Evolutionary conservation across 2,888 invertebrate species (phyloP), one percentile per base, ranked within the genome.

Genomic region (Diaphora mendica): DNA sequence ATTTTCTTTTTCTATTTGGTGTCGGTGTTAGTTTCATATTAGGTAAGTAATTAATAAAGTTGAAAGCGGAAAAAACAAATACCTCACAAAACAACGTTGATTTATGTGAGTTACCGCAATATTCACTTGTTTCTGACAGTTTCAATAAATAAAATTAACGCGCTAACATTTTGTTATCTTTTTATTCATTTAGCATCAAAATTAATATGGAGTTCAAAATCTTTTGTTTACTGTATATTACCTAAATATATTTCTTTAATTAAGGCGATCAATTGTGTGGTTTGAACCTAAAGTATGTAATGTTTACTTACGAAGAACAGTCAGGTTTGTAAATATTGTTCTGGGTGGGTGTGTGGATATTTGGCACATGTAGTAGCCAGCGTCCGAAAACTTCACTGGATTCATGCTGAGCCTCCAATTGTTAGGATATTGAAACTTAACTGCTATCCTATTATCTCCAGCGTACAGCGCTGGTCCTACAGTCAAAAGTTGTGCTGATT

Each of bases 321-420:
- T 97, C 82, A 98, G 96, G 89, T 97, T 97, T 77, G 97, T 97
- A 87, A 97, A 96, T 88, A 97, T 97, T 82, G 97, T 97, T 84
- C 97, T 96, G 39, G 98, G 97, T 35, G 98, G 98, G 93, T 98
- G 97, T 66, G 97, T 98, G 74, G 97, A 97, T 89, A 98, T 97
- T 96, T 98, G 97, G 93, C 98, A 98, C 96, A 97, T 97, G 89
- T 98, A 98, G 74, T 97, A 94, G 35, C 98, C 98, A 66, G 97
- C 97, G 88, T 98, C 98, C 48, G 97, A 96, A 77, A 96, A 96
- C 86, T 97, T 97, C 59, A 97, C 97, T 72, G 97, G 97, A 88
- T 97, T 97, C 88, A 98, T 97, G 85, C 96, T 96, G 64, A 97
- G 93, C 74, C 97, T 95, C 97, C 97, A 97, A 87, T 97, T 97